Evolutionary conservation across 2,888 invertebrate species (phyloP).

Genomic region (Reticulitermes lucifugus): DNA sequence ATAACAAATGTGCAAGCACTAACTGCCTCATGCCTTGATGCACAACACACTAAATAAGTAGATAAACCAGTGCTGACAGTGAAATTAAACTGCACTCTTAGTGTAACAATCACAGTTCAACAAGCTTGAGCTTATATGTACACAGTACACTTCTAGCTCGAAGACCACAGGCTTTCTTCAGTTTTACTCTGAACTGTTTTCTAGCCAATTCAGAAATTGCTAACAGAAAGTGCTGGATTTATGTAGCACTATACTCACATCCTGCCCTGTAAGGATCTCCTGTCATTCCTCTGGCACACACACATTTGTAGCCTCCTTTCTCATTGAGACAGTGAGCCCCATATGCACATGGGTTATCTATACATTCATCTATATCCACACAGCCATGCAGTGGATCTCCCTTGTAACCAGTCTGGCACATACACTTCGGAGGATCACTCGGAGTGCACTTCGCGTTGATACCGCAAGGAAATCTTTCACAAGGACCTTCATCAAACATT

Average conservation of each 20-base stretch:
- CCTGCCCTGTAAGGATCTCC: slow-evolving; percentile 89
- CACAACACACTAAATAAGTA: too few relatives aligned
- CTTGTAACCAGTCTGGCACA: slow-evolving; percentile 88
- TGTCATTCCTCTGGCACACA: slow-evolving; percentile 83
- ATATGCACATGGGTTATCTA: slow-evolving; percentile 84
- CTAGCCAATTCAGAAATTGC: too few relatives aligned
- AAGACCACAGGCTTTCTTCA: too few relatives aligned
- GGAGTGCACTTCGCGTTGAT: slow-evolving; percentile 92
- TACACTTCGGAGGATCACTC: slow-evolving; percentile 88
- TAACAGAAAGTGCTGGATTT: too few relatives aligned
- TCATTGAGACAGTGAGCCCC: slow-evolving; percentile 91
- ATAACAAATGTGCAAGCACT: too few relatives aligned
- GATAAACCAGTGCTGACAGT: too few relatives aligned
- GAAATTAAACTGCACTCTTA: too few relatives aligned
- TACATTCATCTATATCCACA: slow-evolving; percentile 88
- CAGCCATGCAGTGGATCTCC: slow-evolving; percentile 89
- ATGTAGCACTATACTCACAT: slow-evolving; percentile 67
- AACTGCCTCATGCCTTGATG: too few relatives aligned
- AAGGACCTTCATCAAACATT: slow-evolving; percentile 69
- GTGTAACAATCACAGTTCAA: too few relatives aligned
- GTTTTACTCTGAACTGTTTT: too few relatives aligned
- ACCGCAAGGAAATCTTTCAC: slow-evolving; percentile 90
- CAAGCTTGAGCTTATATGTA: too few relatives aligned
- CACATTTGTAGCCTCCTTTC: slow-evolving; percentile 87
- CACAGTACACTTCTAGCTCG: too few relatives aligned